Conservation (phyloP, 2,888 invertebrate genomes). For the Coelopa pilipes region DNA sequence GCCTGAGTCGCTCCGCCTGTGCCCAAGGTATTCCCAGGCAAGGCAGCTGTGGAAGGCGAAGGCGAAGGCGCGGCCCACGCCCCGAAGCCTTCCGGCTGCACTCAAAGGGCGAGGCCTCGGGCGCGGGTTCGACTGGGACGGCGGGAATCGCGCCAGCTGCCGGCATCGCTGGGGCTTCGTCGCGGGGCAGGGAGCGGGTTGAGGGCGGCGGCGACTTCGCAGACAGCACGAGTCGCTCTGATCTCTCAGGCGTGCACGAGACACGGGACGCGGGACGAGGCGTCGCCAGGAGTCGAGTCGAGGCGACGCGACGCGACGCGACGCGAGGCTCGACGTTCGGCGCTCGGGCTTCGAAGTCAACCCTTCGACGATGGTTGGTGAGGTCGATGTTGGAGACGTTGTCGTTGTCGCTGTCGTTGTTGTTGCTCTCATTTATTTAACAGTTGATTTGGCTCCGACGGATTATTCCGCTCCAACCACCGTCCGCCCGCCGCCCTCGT, state of each 20-base stretch:
- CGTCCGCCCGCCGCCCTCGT: no score
- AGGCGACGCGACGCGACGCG: background rate
- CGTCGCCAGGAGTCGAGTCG: no score
- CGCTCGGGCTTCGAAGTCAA: slow-evolving; percentile 3
- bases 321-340: no score
- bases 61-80: background rate
- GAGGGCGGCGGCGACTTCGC: background rate
- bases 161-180: background rate
- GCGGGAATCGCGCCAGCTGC: background rate
- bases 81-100: slow-evolving; percentile 6
- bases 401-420: slow-evolving; percentile 33
- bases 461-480: slow-evolving; percentile 49
- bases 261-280: background rate
- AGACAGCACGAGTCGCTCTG: background rate
- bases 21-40: no score
- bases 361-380: slow-evolving; percentile 1
- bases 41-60: no score
- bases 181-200: no score
- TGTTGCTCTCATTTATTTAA: slow-evolving; percentile 45
- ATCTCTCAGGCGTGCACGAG: slow-evolving; percentile 5
- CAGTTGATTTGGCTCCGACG: slow-evolving; percentile 50
- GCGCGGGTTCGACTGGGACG: background rate
- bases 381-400: background rate
- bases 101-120: background rate
- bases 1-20: no score